These are phyloP conservation scores for Megalops cyprinoides DNA, from an alignment of 2,797 vertebrate genomes.

Conservation along the genomic window DNA sequence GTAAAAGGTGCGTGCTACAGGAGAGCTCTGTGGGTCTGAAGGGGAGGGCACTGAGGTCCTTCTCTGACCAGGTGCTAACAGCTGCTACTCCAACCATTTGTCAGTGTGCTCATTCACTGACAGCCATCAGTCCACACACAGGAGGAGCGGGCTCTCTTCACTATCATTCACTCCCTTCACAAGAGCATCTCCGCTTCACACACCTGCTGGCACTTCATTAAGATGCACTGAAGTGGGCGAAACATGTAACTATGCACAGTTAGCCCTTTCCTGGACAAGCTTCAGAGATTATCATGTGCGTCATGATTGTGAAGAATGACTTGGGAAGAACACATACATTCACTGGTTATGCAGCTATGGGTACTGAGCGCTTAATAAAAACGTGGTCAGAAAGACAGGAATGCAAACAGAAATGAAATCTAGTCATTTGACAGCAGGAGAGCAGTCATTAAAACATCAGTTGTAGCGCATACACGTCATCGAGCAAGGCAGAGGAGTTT, in stretches of 20 bases:
- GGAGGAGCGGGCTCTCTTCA: too few relatives aligned
- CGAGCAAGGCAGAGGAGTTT: not conserved
- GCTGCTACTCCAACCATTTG: too few relatives aligned
- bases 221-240: not conserved
- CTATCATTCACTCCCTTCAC: not conserved
- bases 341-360: not conserved
- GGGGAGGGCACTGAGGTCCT: too few relatives aligned
- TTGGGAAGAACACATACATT: not conserved
- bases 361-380: not conserved
- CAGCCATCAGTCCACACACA: not conserved
- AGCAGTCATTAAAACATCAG: not conserved
- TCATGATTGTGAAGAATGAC: not conserved
- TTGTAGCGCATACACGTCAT: not conserved
- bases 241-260: not conserved
- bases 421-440: not conserved
- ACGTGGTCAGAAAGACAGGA: not conserved
- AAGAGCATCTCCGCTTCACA: not conserved
- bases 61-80: not conserved
- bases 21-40: too few relatives aligned
- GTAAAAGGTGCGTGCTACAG: too few relatives aligned
- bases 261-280: not conserved
- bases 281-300: not conserved
- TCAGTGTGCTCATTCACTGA: not conserved
- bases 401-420: not conserved
- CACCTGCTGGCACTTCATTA: not conserved